Conservation (phyloP, 64 coral and sea anemone species). For the Catalaphyllia jardinei region DNA sequence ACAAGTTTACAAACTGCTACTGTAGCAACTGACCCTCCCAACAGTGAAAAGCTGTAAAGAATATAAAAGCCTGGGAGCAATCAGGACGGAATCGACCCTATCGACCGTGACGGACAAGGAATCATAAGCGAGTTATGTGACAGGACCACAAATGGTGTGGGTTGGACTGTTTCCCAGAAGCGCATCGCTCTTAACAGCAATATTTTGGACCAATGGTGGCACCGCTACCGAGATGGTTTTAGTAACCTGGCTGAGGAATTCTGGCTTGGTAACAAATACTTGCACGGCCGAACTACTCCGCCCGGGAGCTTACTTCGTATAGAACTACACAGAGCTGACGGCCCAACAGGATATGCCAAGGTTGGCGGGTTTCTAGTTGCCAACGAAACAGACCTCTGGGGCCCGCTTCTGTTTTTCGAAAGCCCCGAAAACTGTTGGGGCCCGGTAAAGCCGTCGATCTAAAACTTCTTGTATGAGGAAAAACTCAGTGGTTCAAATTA, state of each 20-base stretch:
- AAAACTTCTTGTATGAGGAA: too few relatives aligned
- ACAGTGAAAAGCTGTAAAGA: conserved; percentile 35
- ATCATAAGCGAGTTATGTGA: conserved; percentile 42
- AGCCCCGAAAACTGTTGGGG: too few relatives aligned
- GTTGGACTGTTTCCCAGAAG: conserved; percentile 52
- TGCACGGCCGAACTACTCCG: conserved; percentile 18
- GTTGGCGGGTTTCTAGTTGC: conserved; percentile 22
- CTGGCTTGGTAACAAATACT: conserved; percentile 59
- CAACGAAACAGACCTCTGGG: neutral
- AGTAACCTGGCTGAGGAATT: conserved; percentile 34
- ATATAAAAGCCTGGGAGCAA: neutral
- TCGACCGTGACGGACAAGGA: neutral
- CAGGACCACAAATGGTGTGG: conserved; percentile 53
- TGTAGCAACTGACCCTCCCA: neutral
- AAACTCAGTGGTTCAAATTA: too few relatives aligned
- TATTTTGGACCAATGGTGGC: conserved; percentile 38
- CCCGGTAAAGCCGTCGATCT: too few relatives aligned
- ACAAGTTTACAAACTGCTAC: too few relatives aligned
- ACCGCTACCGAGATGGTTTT: conserved; percentile 42
- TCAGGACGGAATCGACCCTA: neutral
- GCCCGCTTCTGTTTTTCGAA: too few relatives aligned
- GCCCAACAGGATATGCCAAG: conserved; percentile 29
- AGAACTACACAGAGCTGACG: neutral
- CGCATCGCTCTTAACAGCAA: neutral
- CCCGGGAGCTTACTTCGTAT: conserved; percentile 7